phyloP scores from a whole-genome alignment of 1,140 invertebrate species.

The Aradophagus sp. region DNA sequence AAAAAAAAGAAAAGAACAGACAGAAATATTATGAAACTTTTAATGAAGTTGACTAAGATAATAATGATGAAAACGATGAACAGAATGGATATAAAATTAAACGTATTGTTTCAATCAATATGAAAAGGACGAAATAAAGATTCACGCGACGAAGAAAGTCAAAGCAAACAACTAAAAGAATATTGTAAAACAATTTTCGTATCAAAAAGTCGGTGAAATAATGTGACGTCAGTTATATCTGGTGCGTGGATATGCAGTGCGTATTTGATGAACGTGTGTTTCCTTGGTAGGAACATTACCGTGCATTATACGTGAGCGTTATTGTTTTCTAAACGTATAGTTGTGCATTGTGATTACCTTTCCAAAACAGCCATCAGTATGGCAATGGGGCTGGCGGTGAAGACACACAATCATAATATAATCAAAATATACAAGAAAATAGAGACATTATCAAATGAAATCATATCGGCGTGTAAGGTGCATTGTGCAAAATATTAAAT shows the following conservation, averaged over 20 bases:
- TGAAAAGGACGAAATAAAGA: too few species aligned
- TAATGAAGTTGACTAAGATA: too few species aligned
- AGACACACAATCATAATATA: conserved; percentile 74
- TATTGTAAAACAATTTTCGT: not conserved
- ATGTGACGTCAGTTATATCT: too few species aligned
- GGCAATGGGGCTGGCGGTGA: conserved; percentile 86
- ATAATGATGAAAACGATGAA: too few species aligned
- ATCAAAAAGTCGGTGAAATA: too few species aligned
- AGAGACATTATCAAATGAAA: conserved; percentile 70
- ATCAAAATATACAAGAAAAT: conserved; percentile 73
- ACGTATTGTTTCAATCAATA: too few species aligned
- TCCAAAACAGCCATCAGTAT: conserved; percentile 88
- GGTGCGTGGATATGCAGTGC: conserved; percentile 19
- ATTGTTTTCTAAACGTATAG: conserved; percentile 68
- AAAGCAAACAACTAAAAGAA: too few species aligned
- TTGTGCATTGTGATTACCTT: conserved; percentile 83
- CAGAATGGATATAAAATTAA: too few species aligned
- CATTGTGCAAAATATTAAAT: conserved; percentile 61
- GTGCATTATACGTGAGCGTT: conserved; percentile 69
- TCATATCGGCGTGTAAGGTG: conserved; percentile 64
- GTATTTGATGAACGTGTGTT: conserved; percentile 34
- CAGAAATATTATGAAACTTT: too few species aligned
- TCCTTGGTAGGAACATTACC: conserved; percentile 60
- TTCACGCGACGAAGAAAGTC: too few species aligned
- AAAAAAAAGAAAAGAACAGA: too few species aligned